These are phyloP conservation scores for Morpho achilles DNA, from an alignment of 2,888 invertebrate species.

Conservation along the genomic window DNA sequence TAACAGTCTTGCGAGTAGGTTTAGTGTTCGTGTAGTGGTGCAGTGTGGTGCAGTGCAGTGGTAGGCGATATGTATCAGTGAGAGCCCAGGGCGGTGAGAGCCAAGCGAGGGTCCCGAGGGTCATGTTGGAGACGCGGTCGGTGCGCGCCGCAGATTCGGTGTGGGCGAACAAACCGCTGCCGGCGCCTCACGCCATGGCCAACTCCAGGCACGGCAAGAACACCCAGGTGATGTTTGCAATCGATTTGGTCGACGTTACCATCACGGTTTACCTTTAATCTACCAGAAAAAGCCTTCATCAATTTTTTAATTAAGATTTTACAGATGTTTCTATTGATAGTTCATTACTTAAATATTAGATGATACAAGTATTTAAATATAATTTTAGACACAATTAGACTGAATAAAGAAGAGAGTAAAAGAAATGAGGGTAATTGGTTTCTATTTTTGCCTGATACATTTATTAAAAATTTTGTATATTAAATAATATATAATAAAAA, in stretches of 20 bases:
- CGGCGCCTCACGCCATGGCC: constrained; percentile 78
- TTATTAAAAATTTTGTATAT: background rate
- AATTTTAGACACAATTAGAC: too few relatives aligned
- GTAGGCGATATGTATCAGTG: constrained; percentile 57
- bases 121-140: constrained; percentile 87
- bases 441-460: too few relatives aligned
- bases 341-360: too few relatives aligned
- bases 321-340: too few relatives aligned
- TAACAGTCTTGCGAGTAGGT: constrained; percentile 27
- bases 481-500: constrained; percentile 1
- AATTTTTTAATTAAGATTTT: too few relatives aligned
- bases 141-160: constrained; percentile 86
- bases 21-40: constrained; percentile 38
- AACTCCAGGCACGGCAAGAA: constrained; percentile 83
- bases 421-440: too few relatives aligned
- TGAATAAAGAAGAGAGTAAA: too few relatives aligned
- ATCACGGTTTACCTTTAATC: background rate
- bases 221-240: constrained; percentile 71
- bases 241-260: constrained; percentile 7
- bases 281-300: too few relatives aligned
- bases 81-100: constrained; percentile 40
- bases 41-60: constrained; percentile 52
- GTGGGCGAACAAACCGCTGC: constrained; percentile 81
- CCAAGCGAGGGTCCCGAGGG: constrained; percentile 56
- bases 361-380: too few relatives aligned